Evolutionary conservation across 2,888 invertebrate species (phyloP).

Genomic region (Drosophila borborema): DNA sequence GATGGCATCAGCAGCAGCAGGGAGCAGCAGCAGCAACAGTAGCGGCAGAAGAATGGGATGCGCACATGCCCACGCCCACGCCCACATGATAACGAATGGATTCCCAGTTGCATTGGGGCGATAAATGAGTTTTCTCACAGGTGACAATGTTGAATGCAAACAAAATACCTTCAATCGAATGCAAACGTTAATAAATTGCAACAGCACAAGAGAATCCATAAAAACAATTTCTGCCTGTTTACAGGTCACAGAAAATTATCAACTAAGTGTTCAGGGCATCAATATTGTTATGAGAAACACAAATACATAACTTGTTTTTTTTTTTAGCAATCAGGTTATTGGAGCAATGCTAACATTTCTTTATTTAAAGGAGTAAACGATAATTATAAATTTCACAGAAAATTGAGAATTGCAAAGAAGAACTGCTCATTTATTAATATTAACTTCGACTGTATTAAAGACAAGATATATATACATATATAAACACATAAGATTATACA

Average conservation of each 20-base stretch:
- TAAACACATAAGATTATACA: no score
- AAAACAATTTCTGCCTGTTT: constrained; percentile 33
- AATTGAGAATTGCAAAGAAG: neutral
- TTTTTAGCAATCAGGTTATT: constrained; percentile 6
- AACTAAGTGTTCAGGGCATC: neutral
- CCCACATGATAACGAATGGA: constrained; percentile 40
- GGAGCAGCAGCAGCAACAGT: neutral
- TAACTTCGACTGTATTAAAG: constrained; percentile 2
- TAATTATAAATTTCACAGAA: neutral
- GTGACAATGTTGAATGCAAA: constrained; percentile 44
- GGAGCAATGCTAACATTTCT: constrained; percentile 1
- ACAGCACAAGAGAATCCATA: constrained; percentile 6
- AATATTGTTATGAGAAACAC: neutral
- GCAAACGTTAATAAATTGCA: constrained; percentile 36
- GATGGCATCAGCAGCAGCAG: constrained; percentile 44
- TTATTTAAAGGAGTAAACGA: neutral
- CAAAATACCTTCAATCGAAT: constrained; percentile 46
- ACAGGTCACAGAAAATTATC: constrained; percentile 1
- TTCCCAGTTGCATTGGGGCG: constrained; percentile 50
- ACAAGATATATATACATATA: neutral
- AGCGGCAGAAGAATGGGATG: neutral
- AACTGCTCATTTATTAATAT: neutral
- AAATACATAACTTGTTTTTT: constrained; percentile 18
- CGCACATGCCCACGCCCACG: constrained; percentile 4
- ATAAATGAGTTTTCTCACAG: constrained; percentile 59